phyloP scores from a whole-genome alignment of 2,113 vertebrate species.

The Eira barbara region DNA sequence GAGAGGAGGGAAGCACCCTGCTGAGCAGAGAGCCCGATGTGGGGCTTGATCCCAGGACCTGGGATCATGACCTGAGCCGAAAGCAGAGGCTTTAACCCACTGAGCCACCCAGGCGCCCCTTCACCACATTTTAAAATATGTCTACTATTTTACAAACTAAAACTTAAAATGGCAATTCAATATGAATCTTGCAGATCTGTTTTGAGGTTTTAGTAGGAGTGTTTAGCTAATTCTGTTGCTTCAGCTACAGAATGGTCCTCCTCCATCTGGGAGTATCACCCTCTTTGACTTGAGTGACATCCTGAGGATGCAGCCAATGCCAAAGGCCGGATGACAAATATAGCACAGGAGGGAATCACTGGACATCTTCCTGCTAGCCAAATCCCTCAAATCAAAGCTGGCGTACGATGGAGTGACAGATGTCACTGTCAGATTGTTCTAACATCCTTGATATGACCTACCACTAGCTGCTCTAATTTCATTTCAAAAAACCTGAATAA shows the following conservation, averaged over 20 bases:
- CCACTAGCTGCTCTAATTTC: slow-evolving; percentile 54
- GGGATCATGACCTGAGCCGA: too few relatives aligned
- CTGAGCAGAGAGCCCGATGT: too few relatives aligned
- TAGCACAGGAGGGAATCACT: slow-evolving; percentile 7
- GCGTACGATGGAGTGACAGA: slow-evolving; percentile 61
- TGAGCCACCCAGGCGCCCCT: neutral
- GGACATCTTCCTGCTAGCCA: neutral
- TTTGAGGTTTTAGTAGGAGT: neutral
- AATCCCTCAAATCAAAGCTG: slow-evolving; percentile 55
- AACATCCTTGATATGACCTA: slow-evolving; percentile 68
- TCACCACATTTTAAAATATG: neutral
- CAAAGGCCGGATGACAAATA: neutral
- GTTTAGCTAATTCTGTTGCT: neutral
- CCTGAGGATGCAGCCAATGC: neutral
- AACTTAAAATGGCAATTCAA: neutral
- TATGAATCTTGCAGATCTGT: neutral
- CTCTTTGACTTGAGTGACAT: slow-evolving; percentile 3
- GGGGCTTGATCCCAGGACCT: too few relatives aligned
- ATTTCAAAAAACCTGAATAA: slow-evolving; percentile 37
- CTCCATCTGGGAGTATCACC: neutral
- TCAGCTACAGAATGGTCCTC: neutral
- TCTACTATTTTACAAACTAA: neutral
- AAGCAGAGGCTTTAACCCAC: too few relatives aligned
- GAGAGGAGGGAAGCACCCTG: too few relatives aligned
- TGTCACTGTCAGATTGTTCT: slow-evolving; percentile 72